Percentiles rank a stretch among this genome's conserved stretches.
phyloP scores from a whole-genome alignment of 2,113 vertebrate genomes.

The Larimichthys crocea region DNA sequence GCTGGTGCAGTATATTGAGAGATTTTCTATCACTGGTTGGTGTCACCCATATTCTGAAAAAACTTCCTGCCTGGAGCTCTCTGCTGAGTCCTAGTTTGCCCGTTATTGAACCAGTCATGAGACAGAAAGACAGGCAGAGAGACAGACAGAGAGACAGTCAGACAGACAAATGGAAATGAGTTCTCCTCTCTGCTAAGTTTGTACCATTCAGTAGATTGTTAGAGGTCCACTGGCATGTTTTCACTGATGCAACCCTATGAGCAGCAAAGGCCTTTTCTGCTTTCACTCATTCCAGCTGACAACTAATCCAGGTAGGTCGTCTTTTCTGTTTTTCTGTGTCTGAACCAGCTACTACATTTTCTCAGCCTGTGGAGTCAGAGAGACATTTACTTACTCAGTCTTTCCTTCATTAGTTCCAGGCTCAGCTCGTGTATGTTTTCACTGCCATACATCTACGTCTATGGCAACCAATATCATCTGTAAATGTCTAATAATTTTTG shows the following conservation, averaged over 20 bases:
- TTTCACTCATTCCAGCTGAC: conserved; percentile 52
- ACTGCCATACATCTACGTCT: background rate
- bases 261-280: conserved; percentile 49
- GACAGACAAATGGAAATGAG: conserved; percentile 45
- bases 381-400: conserved; percentile 1
- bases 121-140: conserved; percentile 36
- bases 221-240: conserved; percentile 62
- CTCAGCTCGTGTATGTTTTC: too few relatives aligned
- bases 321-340: background rate
- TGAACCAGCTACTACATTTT: background rate
- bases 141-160: conserved; percentile 31
- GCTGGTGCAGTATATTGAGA: conserved; percentile 24
- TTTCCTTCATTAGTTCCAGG: background rate
- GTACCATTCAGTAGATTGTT: conserved; percentile 45
- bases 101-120: conserved; percentile 64
- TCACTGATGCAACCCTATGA: conserved; percentile 64
- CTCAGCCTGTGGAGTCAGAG: conserved; percentile 12
- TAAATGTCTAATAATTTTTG: conserved; percentile 1
- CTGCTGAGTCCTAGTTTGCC: conserved; percentile 52
- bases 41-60: conserved; percentile 49
- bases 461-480: background rate
- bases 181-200: conserved; percentile 47
- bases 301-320: conserved; percentile 76
- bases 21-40: conserved; percentile 38
- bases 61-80: conserved; percentile 64